A percentile compares a stretch with the other conserved stretches of the same genome.
These are phyloP conservation scores for Colossoma macropomum DNA, from an alignment of 2,113 vertebrate species.

Conservation along the genomic window DNA sequence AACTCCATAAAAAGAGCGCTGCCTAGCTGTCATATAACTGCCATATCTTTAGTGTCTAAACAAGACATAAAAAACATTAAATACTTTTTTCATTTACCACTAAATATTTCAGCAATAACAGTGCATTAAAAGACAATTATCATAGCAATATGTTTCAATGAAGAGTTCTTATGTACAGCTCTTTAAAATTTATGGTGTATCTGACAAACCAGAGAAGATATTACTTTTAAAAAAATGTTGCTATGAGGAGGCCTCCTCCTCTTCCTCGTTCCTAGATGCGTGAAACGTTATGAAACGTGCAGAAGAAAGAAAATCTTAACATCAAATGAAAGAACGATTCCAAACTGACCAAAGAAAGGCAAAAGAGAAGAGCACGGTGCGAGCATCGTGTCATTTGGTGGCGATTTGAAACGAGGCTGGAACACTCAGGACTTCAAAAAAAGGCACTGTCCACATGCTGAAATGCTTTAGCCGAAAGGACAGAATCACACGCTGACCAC, in stretches of 20 bases:
- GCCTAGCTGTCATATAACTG: constrained; percentile 75
- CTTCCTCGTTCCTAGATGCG: too few relatives aligned
- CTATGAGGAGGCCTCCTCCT: too few relatives aligned
- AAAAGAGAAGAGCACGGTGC: constrained; percentile 24
- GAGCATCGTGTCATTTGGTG: constrained; percentile 38
- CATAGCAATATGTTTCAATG: constrained; percentile 78
- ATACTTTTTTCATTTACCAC: constrained; percentile 90
- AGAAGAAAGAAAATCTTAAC: not conserved
- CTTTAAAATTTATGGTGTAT: constrained; percentile 62
- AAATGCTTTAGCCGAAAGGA: constrained; percentile 56
- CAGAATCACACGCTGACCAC: constrained; percentile 16
- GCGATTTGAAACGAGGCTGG: constrained; percentile 42
- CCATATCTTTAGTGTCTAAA: constrained; percentile 92
- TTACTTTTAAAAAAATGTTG: constrained; percentile 33
- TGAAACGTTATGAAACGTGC: not conserved
- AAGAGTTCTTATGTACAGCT: constrained; percentile 63
- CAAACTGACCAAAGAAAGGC: constrained; percentile 37
- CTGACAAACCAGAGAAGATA: not conserved
- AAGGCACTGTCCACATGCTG: constrained; percentile 73
- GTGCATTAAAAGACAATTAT: constrained; percentile 87
- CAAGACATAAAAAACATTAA: constrained; percentile 89
- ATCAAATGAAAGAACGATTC: not conserved
- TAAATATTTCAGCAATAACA: constrained; percentile 91
- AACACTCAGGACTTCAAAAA: constrained; percentile 35
- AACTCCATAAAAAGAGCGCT: constrained; percentile 78